Evolutionary conservation across 2,888 invertebrate species (phyloP), one percentile per base, ranked within the genome.

Genomic region (Scaptomyza cyrtandrae): DNA sequence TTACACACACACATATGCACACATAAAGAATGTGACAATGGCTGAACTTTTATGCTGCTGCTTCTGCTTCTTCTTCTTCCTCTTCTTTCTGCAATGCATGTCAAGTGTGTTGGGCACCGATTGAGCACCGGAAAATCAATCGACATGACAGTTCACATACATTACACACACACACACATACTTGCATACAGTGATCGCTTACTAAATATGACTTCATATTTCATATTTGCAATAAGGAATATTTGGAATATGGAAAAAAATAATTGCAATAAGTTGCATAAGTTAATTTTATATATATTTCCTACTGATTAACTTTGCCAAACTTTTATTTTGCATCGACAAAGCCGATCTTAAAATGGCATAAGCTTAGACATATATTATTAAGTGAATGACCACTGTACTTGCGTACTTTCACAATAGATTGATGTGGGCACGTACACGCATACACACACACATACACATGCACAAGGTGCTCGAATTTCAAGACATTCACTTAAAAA

Each of bases 121-220:
- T 68, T 81, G 77, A 71, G 69, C 61, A 86, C 84, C 84, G 83
- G 83, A 84, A 83, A 83, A 83, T 83, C 83, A 83, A 83, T 83
- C 81, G 81, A 66, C 70, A 4, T 73, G 82, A 82, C 86, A 80
- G 83, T 24, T 19, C 35, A 39, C 37, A n/a, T n/a, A n/a, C n/a
- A n/a, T n/a, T n/a, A n/a, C n/a, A n/a, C 35, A 39, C 37, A n/a
- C 35, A 39, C 37, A n/a, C 35, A 39, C 37, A n/a, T 19, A 50
- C n/a, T 14, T 39, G 14, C 14, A 16, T 41, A 39, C 52, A 27
- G 52, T 27, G 39, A 39, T 52, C 39, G 14, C 39, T 27, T 27
- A 7, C 37, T 5, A 27, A 13, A 14, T 14, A 7, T 24, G 35
- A 52, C 37, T 1, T 5, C 7, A 4, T 24, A 4, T 24, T 11